A percentile compares a stretch with the other conserved stretches of the same genome.
Evolutionary conservation across 2,113 vertebrate genomes (phyloP).

Genomic region (Eudyptes chrysolophus): DNA sequence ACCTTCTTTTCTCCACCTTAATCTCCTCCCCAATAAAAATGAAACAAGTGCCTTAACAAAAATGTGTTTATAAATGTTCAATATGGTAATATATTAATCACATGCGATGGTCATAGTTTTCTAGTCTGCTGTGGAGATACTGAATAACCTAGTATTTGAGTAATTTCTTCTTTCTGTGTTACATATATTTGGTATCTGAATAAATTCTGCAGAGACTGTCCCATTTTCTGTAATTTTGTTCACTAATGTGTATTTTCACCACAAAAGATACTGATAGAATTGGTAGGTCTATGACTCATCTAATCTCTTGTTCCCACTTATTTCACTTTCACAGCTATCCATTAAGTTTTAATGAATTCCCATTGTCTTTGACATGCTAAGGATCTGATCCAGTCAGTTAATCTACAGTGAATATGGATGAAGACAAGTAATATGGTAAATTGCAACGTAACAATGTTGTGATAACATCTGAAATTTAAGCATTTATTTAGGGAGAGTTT

Average conservation of each 20-base stretch:
- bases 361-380: neutral
- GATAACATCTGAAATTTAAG: neutral
- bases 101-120: neutral
- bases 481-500: neutral
- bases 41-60: neutral
- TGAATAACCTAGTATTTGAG: neutral
- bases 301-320: neutral
- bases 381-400: neutral
- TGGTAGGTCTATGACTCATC: neutral
- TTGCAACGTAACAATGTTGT: neutral
- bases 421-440: neutral
- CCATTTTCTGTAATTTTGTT: neutral
- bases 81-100: neutral
- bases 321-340: neutral
- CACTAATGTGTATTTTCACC: neutral
- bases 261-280: neutral
- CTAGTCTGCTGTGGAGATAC: neutral
- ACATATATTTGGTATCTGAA: neutral
- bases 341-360: neutral
- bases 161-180: neutral
- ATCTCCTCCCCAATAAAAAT: neutral
- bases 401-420: neutral
- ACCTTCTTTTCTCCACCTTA: neutral
- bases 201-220: neutral
- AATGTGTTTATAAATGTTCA: neutral